Evolutionary conservation across 2,888 invertebrate genomes (phyloP), one percentile per base, ranked within the genome.

Genomic region (Rhodophaea formosa): DNA sequence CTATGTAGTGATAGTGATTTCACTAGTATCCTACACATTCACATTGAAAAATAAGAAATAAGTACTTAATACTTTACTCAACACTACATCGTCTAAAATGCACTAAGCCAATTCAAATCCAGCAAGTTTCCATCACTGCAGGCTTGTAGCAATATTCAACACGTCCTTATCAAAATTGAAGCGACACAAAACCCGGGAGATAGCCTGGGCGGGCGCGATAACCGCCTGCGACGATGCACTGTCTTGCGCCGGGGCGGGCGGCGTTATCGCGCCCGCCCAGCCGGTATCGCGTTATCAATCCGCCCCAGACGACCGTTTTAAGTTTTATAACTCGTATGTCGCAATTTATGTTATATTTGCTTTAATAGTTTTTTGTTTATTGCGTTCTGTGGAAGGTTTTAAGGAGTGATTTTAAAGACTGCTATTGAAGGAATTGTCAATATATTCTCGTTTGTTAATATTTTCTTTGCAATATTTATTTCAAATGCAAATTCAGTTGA

Each of bases 181-280:
- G 56, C 30, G 58, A 49, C 60, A 59, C 60, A 61, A 61, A 62
- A 60, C 61, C 63, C 63, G 46, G 59, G 64, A 64, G 64, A 64
- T 64, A 62, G 62, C 52, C 60, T 64, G 64, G 29, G 55, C 57
- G 55, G 44, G 32, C 15, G 59, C 58, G 64, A 64, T 64, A 62
- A 64, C 63, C 53, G 57, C 54, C 17, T 47, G 53, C 56, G 42
- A 39, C 56, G 56, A 67, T 68, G 60, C 60, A 60, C 59, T 56
- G 59, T 58, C 62, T 59, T 59, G 63, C 62, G 63, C 62, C 68
- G 67, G 67, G 68, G 65, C 66, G 66, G 65, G 56, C 56, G 56
- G 49, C 56, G 52, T 71, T 81, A 80, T 80, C 80, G 59, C 77
- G 68, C 70, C 70, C 77, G 78, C 78, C 76, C 82, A 81, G 81